phyloP scores from a whole-genome alignment of 2,113 vertebrate species.

The Hydropotes inermis region DNA sequence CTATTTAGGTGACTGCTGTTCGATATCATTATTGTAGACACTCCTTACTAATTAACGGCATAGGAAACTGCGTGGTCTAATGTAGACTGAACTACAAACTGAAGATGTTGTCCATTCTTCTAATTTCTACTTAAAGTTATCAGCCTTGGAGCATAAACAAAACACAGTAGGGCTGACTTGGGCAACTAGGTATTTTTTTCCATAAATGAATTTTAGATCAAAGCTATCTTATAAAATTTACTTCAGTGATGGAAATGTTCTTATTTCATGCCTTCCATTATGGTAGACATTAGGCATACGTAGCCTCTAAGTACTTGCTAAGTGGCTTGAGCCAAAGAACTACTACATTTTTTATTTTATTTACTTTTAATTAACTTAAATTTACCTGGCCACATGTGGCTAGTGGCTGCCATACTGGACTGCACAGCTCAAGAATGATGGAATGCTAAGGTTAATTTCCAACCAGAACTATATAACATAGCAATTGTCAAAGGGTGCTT shows the following conservation, averaged over 20 bases:
- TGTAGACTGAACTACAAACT: background rate
- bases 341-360: background rate
- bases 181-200: background rate
- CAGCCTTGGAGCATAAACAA: background rate
- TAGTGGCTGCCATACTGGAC: background rate
- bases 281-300: background rate
- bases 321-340: background rate
- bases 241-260: background rate
- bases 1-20: no score
- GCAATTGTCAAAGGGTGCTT: background rate
- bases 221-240: background rate
- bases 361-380: conserved; percentile 21
- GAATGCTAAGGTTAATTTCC: background rate
- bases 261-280: background rate
- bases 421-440: background rate
- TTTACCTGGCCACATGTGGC: background rate
- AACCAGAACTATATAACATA: background rate
- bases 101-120: background rate
- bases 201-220: background rate
- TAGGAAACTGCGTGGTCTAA: background rate
- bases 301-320: background rate
- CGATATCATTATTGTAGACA: background rate
- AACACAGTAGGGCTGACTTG: background rate
- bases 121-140: background rate
- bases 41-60: background rate